phyloP scores from a whole-genome alignment of 2,888 invertebrate genomes.

The Plutella xylostella region DNA sequence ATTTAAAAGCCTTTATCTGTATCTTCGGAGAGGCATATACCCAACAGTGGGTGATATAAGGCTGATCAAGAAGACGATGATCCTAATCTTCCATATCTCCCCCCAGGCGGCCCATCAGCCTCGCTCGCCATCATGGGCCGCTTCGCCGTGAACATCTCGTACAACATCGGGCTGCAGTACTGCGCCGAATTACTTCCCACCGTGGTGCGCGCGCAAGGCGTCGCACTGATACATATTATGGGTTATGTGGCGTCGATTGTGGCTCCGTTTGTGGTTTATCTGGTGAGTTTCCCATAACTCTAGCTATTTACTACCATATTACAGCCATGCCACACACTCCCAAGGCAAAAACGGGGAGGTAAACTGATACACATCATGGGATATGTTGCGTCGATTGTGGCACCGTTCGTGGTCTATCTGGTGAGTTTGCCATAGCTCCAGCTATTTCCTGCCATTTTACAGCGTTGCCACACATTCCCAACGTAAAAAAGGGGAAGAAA shows the following conservation, averaged over 20 bases:
- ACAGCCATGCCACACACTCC: too few species aligned
- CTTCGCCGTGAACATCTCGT: slow-evolving; percentile 89
- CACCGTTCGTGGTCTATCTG: slow-evolving; percentile 87
- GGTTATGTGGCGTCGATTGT: slow-evolving; percentile 87
- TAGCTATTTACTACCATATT: not conserved
- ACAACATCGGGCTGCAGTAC: slow-evolving; percentile 91
- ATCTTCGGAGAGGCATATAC: too few species aligned
- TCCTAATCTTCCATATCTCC: too few species aligned
- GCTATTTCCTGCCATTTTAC: too few species aligned
- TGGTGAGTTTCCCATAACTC: slow-evolving; percentile 56
- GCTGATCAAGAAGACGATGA: too few species aligned
- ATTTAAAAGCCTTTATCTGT: too few species aligned
- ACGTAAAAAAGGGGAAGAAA: too few species aligned
- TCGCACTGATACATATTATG: slow-evolving; percentile 88
- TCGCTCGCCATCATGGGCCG: slow-evolving; percentile 84
- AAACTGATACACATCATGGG: slow-evolving; percentile 90
- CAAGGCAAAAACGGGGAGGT: slow-evolving; percentile 85
- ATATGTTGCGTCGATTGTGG: slow-evolving; percentile 83
- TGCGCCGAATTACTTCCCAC: slow-evolving; percentile 90
- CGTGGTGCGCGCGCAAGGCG: slow-evolving; percentile 88
- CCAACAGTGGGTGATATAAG: too few species aligned
- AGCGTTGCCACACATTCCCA: too few species aligned
- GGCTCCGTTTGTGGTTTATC: slow-evolving; percentile 87
- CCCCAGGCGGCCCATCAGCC: slow-evolving; percentile 77
- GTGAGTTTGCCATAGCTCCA: too few species aligned